Evolutionary conservation across 2,113 vertebrate species (phyloP), one percentile per base, ranked within the genome.

Genomic region (Fukomys damarensis): DNA sequence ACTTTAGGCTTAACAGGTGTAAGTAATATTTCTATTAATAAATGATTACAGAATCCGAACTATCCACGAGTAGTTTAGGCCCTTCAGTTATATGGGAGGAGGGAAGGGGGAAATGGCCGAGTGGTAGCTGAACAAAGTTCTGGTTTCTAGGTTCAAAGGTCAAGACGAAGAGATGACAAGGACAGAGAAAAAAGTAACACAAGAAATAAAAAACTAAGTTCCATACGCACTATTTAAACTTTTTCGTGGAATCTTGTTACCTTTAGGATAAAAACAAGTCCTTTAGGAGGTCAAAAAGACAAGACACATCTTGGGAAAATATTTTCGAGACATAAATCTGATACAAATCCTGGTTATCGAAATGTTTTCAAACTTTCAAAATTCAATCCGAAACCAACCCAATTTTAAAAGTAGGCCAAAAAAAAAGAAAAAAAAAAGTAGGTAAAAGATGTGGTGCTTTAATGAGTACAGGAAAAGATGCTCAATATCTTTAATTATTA

Each of bases 151-250:
- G 32, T 61, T 89, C 74, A 95, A 89, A 95, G 59, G 13, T 52
- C 86, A 30, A 58, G 22, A 79, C 94, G 81, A 96, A 72, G 65
- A 97, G 86, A 85, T 94, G 43, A 96, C 59, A 91, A 63, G 94
- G 65, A 94, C 28, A 79, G 52, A 90, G 74, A 49, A 56, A 82
- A 59, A 76, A 91, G 74, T 91, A 86, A 88, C 59, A 79, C 35
- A n/a, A 91, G 72, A 96, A 74, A 86, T 20, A 61, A 59, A 56
- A 35, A 90, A 86, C 12, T 32, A 80, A 30, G 22, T 91, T 52
- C 91, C 76, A 24, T 52, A 38, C n/a, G 16, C 38, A 59, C 35
- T 79, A 65, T 41, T 83, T 89, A 89, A 83, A 65, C 14, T 56
- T 80, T 32, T 81, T 87, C 16, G 52, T 59, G 24, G 32, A 32